Base-by-base conservation (phyloP, 2,113 vertebrate species). In the Ammodytes dubius region DNA sequence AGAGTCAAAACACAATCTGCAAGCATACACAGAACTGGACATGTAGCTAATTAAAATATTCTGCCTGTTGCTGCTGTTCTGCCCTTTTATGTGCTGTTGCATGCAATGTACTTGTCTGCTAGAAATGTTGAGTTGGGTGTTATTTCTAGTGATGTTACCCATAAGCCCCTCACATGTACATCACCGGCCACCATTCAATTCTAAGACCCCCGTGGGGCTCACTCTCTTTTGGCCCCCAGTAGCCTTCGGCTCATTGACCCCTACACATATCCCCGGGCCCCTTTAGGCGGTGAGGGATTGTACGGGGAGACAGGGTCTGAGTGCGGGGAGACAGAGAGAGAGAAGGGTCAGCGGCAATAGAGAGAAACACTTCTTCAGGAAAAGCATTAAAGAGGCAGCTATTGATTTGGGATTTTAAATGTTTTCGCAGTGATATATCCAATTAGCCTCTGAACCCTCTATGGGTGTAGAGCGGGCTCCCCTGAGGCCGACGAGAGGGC, bases 361-460 rank as follows among this genome's bases (percentile, higher is more conserved):
- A 92, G 86, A 89, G 76, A 74, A 88, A 86, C 92, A 93, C 88
- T 91, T 92, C 91, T 93, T 93, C 93, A 91, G 88, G 85, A 92
- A 94, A 93, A 94, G 91, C 94, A 94, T 94, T 95, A 94, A 94
- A 92, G 92, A 93, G 93, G 92, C 92, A 92, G 90, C 78, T 95
- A 95, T 95, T 93, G 94, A 95, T 95, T 94, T 91, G 91, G 91
- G 91, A 93, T 93, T 95, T 94, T 93, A 94, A 95, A 93, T 94
- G 93, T 93, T 95, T 94, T 91, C 89, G 35, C 94, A 77, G 90
- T 92, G 92, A 94, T 95, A 93, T 92, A 91, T 95, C 92, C 94
- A 95, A 95, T 95, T 94, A 95, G 92, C 94, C 94, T 91, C 88
- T 95, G 94, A 95, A 92, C 94, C 87, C 87, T 93, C 87, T 82